Conservation (phyloP, 2,113 vertebrate species). For the Petrocephalus zakoni region DNA sequence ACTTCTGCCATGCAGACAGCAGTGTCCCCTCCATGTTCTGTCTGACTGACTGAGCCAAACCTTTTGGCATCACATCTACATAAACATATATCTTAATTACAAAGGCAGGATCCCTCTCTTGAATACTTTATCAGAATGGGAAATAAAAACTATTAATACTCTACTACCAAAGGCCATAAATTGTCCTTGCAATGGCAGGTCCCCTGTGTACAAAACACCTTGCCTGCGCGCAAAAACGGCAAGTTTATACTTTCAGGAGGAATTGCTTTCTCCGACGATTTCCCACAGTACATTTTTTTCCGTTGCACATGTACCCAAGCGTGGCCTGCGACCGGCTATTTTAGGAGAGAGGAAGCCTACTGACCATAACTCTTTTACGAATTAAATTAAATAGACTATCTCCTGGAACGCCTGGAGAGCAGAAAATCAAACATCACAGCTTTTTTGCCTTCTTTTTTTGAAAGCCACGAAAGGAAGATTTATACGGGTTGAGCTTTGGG, state of each 20-base stretch:
- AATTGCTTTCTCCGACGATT: neutral
- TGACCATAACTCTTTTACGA: slow-evolving; percentile 13
- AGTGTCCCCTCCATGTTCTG: slow-evolving; percentile 7
- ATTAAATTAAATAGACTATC: neutral
- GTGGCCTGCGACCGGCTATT: neutral
- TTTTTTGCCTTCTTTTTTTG: slow-evolving; percentile 11
- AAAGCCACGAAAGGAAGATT: neutral
- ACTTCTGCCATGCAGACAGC: slow-evolving; percentile 28
- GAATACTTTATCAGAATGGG: neutral
- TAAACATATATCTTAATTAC: slow-evolving; percentile 39
- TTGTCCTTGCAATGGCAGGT: neutral
- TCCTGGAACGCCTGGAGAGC: neutral
- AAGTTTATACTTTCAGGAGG: neutral
- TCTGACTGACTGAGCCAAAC: slow-evolving; percentile 23
- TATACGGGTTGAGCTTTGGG: neutral
- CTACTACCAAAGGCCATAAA: slow-evolving; percentile 3
- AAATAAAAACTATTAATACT: slow-evolving; percentile 19
- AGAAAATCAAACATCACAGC: neutral
- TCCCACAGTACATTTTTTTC: neutral
- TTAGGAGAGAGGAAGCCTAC: neutral
- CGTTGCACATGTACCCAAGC: neutral
- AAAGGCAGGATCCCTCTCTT: slow-evolving; percentile 3
- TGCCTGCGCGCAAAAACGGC: neutral
- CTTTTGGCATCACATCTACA: slow-evolving; percentile 25
- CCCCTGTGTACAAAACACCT: neutral